Conservation (phyloP, 1,140 invertebrate genomes). For the Propsilocerus akamusi region DNA sequence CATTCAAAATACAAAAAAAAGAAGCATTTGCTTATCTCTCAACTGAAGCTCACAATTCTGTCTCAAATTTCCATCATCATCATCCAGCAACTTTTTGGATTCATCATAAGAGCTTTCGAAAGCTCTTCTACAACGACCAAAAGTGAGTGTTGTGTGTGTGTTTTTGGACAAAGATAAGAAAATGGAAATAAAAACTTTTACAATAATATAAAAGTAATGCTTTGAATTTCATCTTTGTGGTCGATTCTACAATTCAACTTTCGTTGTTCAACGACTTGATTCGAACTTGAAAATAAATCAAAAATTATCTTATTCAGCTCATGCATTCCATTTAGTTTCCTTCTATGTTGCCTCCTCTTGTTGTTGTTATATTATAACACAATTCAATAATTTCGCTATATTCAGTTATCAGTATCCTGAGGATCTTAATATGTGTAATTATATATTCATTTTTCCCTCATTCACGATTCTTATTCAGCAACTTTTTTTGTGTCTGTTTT, state of each 20-base stretch:
- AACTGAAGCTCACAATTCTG: no score
- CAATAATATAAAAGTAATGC: neutral
- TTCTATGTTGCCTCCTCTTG: no score
- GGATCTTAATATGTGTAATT: conserved; percentile 2
- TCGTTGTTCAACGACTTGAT: neutral
- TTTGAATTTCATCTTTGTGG: no score
- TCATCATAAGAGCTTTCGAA: neutral
- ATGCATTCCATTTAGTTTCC: no score
- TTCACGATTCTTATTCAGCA: neutral
- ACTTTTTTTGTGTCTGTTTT: neutral
- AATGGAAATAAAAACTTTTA: neutral
- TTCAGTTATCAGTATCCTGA: no score
- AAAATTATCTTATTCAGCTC: neutral
- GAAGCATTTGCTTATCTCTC: no score
- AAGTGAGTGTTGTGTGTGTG: neutral
- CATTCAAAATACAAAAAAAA: neutral
- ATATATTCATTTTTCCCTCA: conserved; percentile 3
- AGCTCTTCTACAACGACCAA: neutral
- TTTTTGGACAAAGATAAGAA: neutral
- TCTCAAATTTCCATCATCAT: no score
- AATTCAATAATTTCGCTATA: no score
- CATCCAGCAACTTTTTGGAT: no score
- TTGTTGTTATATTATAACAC: no score
- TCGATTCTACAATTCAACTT: no score
- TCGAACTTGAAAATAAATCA: neutral